Conservation (phyloP, 2,888 invertebrate genomes). For the Periphyllus acericola region DNA sequence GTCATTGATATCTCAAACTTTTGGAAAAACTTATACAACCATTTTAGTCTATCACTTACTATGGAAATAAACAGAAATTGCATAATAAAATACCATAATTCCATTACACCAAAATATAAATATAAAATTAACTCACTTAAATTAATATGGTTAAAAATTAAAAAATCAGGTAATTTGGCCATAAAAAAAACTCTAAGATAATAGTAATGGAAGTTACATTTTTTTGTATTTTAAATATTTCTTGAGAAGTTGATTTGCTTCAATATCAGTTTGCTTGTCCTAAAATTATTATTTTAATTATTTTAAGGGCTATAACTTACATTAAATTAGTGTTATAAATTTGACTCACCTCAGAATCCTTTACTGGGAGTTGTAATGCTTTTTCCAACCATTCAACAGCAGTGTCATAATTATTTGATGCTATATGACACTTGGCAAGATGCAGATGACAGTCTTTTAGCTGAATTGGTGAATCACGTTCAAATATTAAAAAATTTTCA, state of each 20-base stretch:
- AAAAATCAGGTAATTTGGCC: constrained; percentile 41
- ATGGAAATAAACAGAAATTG: constrained; percentile 13
- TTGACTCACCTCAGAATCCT: constrained; percentile 64
- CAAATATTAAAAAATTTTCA: constrained; percentile 70
- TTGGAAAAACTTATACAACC: neutral
- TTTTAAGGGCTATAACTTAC: constrained; percentile 1
- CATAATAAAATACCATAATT: neutral
- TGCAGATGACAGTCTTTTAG: constrained; percentile 73
- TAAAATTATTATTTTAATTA: constrained; percentile 60
- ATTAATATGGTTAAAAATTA: neutral
- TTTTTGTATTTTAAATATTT: constrained; percentile 64
- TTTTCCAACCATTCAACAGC: constrained; percentile 70
- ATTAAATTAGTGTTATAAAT: neutral
- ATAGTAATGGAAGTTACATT: constrained; percentile 32
- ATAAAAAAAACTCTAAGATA: neutral
- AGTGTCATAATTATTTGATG: constrained; percentile 69
- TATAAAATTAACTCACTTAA: neutral
- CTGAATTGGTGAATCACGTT: constrained; percentile 69
- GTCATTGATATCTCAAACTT: neutral
- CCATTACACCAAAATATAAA: constrained; percentile 24
- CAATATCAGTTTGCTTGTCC: constrained; percentile 64
- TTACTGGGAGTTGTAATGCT: constrained; percentile 63
- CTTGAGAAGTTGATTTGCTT: constrained; percentile 64
- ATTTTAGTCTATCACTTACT: neutral
- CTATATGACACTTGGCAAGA: constrained; percentile 72